Percentiles rank a stretch among this genome's conserved stretches.
Evolutionary conservation across 2,113 vertebrate species (phyloP).

Genomic region (Protomyctophum bolini): DNA sequence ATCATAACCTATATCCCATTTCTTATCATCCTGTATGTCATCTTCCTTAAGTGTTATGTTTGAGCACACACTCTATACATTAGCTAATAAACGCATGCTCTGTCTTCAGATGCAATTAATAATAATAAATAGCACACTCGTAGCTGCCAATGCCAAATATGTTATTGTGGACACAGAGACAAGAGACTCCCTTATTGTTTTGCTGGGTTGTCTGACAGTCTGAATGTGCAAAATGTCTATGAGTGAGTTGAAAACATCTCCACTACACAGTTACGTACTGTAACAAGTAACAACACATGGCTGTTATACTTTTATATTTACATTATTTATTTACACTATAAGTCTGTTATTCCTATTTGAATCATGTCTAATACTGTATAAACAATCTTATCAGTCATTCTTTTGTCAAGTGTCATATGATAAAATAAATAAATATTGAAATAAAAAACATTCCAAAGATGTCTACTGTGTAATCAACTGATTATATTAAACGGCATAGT

Average conservation of each 20-base stretch:
- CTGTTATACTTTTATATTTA: constrained; percentile 43
- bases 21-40: too few relatives aligned
- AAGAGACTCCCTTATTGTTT: background rate
- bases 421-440: constrained; percentile 53
- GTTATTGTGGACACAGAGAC: too few relatives aligned
- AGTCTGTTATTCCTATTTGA: constrained; percentile 57
- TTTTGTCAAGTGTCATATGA: constrained; percentile 56
- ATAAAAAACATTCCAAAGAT: background rate
- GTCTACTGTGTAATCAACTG: too few relatives aligned
- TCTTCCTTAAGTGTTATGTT: too few relatives aligned
- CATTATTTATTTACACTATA: constrained; percentile 11
- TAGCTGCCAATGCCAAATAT: too few relatives aligned
- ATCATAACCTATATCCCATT: too few relatives aligned
- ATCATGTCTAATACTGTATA: constrained; percentile 66
- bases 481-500: too few relatives aligned
- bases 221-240: constrained; percentile 27
- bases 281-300: background rate
- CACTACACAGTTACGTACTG: background rate
- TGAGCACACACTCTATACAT: too few relatives aligned
- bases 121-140: too few relatives aligned
- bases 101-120: too few relatives aligned
- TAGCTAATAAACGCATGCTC: too few relatives aligned
- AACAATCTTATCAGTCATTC: constrained; percentile 40
- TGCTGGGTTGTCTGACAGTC: constrained; percentile 19
- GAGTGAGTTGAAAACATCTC: constrained; percentile 31